These are phyloP conservation scores for Coenobita brevimanus DNA, from an alignment of 1,140 invertebrate species.

Conservation along the genomic window DNA sequence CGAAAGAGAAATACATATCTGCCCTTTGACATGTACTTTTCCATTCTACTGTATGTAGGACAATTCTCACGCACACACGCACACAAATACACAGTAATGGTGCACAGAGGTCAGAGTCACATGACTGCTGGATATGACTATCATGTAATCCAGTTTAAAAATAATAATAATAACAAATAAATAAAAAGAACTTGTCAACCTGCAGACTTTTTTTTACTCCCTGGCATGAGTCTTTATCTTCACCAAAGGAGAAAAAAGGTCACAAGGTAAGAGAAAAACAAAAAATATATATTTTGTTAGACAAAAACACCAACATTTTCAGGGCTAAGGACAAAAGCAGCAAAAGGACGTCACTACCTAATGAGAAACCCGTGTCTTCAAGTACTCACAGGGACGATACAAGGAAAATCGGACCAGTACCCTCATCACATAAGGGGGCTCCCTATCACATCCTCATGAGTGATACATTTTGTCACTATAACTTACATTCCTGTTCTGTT, in stretches of 20 bases:
- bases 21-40: too few species aligned
- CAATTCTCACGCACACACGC: not conserved
- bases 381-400: slow-evolving; percentile 44
- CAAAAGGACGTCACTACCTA: slow-evolving; percentile 46
- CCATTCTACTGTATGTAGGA: too few species aligned
- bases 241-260: slow-evolving; percentile 47
- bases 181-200: not conserved
- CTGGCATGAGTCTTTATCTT: slow-evolving; percentile 26
- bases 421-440: not conserved
- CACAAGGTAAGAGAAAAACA: slow-evolving; percentile 31
- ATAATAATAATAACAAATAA: too few species aligned
- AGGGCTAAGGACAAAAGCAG: slow-evolving; percentile 45
- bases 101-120: slow-evolving; percentile 35
- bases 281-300: slow-evolving; percentile 48
- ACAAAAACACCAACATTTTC: slow-evolving; percentile 36
- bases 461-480: not conserved
- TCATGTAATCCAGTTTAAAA: not conserved
- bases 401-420: not conserved
- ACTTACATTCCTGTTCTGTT: not conserved
- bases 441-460: too few species aligned
- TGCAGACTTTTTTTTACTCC: slow-evolving; percentile 26
- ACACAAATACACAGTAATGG: slow-evolving; percentile 34
- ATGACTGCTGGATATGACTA: not conserved
- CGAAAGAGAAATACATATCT: too few species aligned
- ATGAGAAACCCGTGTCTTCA: slow-evolving; percentile 60